Percentiles rank a stretch among this genome's conserved stretches.
Evolutionary conservation across 2,797 vertebrate species (phyloP).

Genomic region (Epinephelus malabaricus): DNA sequence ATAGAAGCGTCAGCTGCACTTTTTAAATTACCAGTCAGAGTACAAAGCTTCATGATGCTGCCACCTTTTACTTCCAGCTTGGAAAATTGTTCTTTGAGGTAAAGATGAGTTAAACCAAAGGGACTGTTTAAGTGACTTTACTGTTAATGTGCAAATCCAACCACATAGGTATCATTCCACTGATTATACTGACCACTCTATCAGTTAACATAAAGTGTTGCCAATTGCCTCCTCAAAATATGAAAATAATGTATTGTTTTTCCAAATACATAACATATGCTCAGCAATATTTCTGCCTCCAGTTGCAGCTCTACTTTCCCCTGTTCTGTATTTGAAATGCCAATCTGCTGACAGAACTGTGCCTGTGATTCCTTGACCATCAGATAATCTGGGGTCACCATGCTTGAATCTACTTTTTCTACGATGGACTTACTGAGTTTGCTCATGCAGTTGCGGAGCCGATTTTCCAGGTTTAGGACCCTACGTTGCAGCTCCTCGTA

Average conservation of each 20-base stretch:
- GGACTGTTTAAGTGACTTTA: no score
- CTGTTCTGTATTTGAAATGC: conserved; percentile 33
- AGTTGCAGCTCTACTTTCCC: not conserved
- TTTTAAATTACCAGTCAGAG: not conserved
- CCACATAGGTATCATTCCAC: no score
- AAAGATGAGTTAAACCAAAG: no score
- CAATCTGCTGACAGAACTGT: conserved; percentile 32
- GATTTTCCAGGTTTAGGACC: conserved; percentile 92
- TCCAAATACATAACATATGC: not conserved
- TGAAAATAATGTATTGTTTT: no score
- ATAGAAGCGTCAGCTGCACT: not conserved
- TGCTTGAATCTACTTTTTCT: not conserved
- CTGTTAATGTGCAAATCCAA: no score
- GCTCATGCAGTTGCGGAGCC: conserved; percentile 96
- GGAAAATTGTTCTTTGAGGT: not conserved
- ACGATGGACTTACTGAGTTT: conserved; percentile 93
- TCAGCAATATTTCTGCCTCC: conserved; percentile 21
- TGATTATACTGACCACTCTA: no score
- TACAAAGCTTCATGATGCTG: not conserved
- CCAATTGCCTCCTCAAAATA: no score
- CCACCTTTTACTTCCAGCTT: conserved; percentile 4
- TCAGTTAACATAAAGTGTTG: no score
- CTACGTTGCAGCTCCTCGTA: conserved; percentile 96
- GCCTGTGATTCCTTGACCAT: conserved; percentile 5
- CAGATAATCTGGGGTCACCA: conserved; percentile 17